Percentiles rank a stretch among this genome's conserved stretches.
These are phyloP conservation scores for Xyrichtys novacula DNA, from an alignment of 2,797 vertebrate genomes.

Conservation along the genomic window DNA sequence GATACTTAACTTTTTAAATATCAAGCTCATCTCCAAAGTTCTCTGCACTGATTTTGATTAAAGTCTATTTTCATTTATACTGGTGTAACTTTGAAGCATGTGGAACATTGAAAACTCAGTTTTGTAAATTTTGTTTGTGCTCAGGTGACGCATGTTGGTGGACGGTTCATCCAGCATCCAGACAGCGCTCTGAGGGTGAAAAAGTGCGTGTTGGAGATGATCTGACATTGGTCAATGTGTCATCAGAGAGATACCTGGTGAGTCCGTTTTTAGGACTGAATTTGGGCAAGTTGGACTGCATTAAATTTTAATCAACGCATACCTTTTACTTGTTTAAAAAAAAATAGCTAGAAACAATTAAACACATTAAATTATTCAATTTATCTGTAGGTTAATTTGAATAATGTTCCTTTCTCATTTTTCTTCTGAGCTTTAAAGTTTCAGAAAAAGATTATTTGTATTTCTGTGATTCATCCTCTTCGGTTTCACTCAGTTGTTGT, in stretches of 20 bases:
- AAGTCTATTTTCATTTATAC: background rate
- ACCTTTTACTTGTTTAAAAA: no score
- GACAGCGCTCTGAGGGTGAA: slow-evolving; percentile 97
- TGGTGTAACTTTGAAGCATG: background rate
- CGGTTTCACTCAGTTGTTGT: background rate
- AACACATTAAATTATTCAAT: no score
- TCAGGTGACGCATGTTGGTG: slow-evolving; percentile 97
- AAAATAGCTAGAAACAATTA: no score
- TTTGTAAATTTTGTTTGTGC: background rate
- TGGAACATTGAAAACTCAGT: no score
- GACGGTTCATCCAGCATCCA: slow-evolving; percentile 96
- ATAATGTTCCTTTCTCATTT: background rate
- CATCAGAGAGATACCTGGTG: slow-evolving; percentile 96
- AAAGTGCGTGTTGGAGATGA: slow-evolving; percentile 96
- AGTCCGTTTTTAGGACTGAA: slow-evolving; percentile 64
- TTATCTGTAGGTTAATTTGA: background rate
- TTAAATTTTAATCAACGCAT: background rate
- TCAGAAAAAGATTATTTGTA: background rate
- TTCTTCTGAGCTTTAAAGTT: background rate
- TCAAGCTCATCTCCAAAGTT: background rate
- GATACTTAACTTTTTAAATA: background rate
- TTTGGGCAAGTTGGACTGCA: no score
- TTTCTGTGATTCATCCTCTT: slow-evolving; percentile 4
- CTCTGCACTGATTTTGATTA: background rate
- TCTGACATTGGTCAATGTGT: slow-evolving; percentile 94